Base-by-base conservation (phyloP, 2,797 vertebrate genomes). In the Oryzias sinensis region DNA sequence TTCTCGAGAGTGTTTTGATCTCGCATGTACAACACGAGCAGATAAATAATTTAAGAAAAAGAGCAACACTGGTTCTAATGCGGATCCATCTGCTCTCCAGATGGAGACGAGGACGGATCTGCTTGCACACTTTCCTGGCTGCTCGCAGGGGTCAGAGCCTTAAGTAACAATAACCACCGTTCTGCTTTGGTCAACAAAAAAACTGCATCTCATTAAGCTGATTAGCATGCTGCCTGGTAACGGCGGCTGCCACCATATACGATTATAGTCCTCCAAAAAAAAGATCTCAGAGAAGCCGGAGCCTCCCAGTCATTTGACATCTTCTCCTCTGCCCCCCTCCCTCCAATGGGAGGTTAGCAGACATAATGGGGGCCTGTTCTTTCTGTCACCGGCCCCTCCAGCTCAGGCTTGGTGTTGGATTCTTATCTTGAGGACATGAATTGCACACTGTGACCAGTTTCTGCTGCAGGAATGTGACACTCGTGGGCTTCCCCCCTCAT, bases 111-210 rank as follows among this genome's bases (percentile, higher is more conserved):
- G 73, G 70, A 74, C 70, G 81, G 73, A 81, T 74, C 70, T 75
- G 82, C 77, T 65, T 64, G 58, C 90, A 81, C 83, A 68, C 76
- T 81, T 93, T 92, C 33, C 89, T 70, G 88, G 92, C 93, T 93
- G 94, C 89, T 90, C 90, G 93, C 77, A 71, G 76, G 94, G 96
- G 95, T 96, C 95, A 95, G 93, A 94, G 59, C 93, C 94, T 95
- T 91, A 37, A 90, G 92, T 95, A 91, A 97, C 94, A 96, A 95
- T 95, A 94, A 95, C 70, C 78, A 70, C 37, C 84, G 92, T 95
- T 97, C 94, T 97, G 94, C 95, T 95, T 96, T 95, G 94, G 94
- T 97, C 94, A 95, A 98, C 95, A 98, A 95, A 98, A 97, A 97
- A 94, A 95, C 95, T 95, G 96, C 95, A 95, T 96, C 94, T 95